Evolutionary conservation across 1,140 invertebrate genomes (phyloP), one percentile per base, ranked within the genome.

Genomic region (Trypoxylus dichotomus): DNA sequence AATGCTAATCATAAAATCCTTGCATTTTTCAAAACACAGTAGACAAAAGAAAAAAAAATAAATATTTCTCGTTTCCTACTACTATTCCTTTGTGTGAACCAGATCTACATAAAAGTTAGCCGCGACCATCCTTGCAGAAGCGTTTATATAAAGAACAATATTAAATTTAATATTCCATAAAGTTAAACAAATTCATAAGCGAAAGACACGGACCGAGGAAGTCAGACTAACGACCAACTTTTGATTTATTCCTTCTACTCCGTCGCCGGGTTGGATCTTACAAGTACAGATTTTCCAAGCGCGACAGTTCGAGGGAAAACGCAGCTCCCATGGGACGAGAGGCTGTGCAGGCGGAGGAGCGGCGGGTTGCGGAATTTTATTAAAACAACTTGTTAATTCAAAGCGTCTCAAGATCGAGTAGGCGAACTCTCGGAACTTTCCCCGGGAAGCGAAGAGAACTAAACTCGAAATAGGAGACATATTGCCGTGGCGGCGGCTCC

Each of bases 311-410:
- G 43, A 47, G 15, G 43, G 60, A 63, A 63, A 63, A 27, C 60
- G 19, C 2, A 0, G 60, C 10, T 19, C 21, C 58, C 54, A 77
- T 47, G 76, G 76, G 63, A 37, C 63, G n/a, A 27, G 5, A 41
- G 15, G 74, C 42, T 15, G 74, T 1, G 73, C 27, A 19, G 24
- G 76, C 32, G 13, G 32, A 73, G 47, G 13, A 63, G 19, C 8
- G 60, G 24, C 21, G 60, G 60, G 60, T 63, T 63, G 60, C 3
- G 60, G 83, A 79, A 83, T 85, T 85, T 84, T 85, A 85, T 85
- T 85, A 85, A 84, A 84, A 85, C 84, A 85, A 84, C 84, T 84
- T 85, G 84, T 85, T 85, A 85, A 85, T 85, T 84, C 84, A 83
- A 80, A 82, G 80, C 80, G 84, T 84, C 80, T 80, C 81, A 77